Base-by-base conservation (phyloP, 1,140 invertebrate species). In the Mactra quadrangularis region DNA sequence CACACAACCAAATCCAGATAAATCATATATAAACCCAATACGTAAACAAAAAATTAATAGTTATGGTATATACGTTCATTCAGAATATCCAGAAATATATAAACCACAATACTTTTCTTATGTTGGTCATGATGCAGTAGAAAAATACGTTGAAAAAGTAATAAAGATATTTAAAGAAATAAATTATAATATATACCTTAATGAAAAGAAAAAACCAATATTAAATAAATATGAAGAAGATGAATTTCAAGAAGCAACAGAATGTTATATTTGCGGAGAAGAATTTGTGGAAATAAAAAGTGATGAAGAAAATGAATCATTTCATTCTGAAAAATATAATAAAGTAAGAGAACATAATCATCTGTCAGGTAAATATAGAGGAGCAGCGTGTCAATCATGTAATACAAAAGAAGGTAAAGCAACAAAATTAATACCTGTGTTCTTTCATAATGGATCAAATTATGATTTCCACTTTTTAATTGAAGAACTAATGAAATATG, bases 391-490 rank as follows among this genome's bases (percentile, higher is more conserved):
- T 70, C 25, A 70, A 6, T 6, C 11, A 13, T 70, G 45, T 29
- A 70, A 70, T 19, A 1, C 27, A 22, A n/a, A n/a, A n/a, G 27
- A 70, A 1, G 47, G 66, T 52, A 7, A 70, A n/a, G n/a, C 47
- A 31, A 17, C 45, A 0, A 70, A 52, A 17, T 70, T 70, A 29
- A 83, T 92, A 66, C 91, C 92, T n/a, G 82, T 93, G 45, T 83
- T 91, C 72, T 91, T 94, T 76, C 92, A 93, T 83, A 93, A 92
- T 87, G 81, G 93, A 29, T 68, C 55, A 38, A 87, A 86, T 4
- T 93, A 92, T 88, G 91, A 93, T 85, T 45, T 81, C 35, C 91
- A 92, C 84, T 71, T 92, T 7, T 87, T 93, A 15, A 29, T 22
- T 4, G 88, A 90, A 85, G 82, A 84, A 33, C 59, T 93, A 22